Conservation (phyloP, 2,888 invertebrate species). For the Heliconius sara region DNA sequence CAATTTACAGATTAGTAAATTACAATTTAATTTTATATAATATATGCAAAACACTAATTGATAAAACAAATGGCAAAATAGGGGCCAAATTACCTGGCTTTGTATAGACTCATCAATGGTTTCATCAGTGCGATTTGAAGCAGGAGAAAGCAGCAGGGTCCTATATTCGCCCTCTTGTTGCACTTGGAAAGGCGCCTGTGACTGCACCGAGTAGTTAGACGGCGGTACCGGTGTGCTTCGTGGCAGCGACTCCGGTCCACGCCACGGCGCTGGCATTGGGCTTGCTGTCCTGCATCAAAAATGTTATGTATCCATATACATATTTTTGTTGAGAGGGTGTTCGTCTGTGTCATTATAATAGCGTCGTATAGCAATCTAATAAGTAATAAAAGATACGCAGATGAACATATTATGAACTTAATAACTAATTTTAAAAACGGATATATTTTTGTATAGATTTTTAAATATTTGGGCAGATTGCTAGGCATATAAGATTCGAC, state of each 20-base stretch:
- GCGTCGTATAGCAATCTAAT: not conserved
- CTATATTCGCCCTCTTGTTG: slow-evolving; percentile 74
- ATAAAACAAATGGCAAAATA: not conserved
- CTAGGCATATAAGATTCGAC: not conserved
- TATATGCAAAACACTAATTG: too few species aligned
- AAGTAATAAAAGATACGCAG: not conserved
- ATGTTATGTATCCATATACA: not conserved
- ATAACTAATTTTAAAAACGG: too few species aligned
- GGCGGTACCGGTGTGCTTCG: slow-evolving; percentile 75
- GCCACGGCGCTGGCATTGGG: slow-evolving; percentile 79
- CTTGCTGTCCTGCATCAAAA: slow-evolving; percentile 73
- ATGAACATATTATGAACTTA: too few species aligned
- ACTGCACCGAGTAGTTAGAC: slow-evolving; percentile 54
- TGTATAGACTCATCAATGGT: slow-evolving; percentile 80
- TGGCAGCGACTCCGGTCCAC: slow-evolving; percentile 83
- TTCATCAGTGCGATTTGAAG: slow-evolving; percentile 74
- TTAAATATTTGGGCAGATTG: not conserved
- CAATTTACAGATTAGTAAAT: too few species aligned
- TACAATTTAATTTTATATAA: too few species aligned
- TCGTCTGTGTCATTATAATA: not conserved
- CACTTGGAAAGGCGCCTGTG: slow-evolving; percentile 56
- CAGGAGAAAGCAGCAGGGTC: slow-evolving; percentile 67
- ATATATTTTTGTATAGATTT: not conserved
- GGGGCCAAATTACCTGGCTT: slow-evolving; percentile 78
- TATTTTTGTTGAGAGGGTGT: not conserved